Conservation (phyloP, 1,140 invertebrate species). For the Ruditapes philippinarum region DNA sequence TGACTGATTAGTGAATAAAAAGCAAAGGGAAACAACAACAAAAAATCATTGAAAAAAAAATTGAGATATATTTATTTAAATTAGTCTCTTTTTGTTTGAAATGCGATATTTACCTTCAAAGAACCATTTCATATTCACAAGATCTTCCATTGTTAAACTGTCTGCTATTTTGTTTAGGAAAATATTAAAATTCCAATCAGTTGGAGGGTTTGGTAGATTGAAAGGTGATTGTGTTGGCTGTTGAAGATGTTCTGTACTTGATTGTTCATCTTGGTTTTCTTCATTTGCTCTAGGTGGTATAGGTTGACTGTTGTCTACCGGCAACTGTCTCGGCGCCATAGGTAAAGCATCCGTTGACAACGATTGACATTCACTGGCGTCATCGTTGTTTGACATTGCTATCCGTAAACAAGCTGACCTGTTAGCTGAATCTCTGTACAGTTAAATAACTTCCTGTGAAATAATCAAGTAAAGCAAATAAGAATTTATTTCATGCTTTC, state of each 20-base stretch:
- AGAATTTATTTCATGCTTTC: too few species aligned
- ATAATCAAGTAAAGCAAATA: too few species aligned
- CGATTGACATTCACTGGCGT: too few species aligned
- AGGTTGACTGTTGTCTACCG: background rate
- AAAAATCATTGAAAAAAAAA: too few species aligned
- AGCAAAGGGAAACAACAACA: too few species aligned
- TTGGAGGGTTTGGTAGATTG: background rate
- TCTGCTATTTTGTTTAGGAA: background rate
- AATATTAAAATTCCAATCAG: background rate
- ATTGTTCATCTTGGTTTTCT: background rate
- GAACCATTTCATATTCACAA: background rate
- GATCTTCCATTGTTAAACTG: background rate
- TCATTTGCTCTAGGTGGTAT: background rate
- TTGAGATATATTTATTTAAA: too few species aligned
- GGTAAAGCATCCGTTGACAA: slow-evolving; percentile 50
- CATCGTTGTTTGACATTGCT: too few species aligned
- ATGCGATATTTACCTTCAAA: slow-evolving; percentile 2
- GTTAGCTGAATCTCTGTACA: too few species aligned
- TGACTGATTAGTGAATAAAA: too few species aligned
- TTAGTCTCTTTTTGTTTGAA: too few species aligned
- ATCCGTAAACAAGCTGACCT: too few species aligned
- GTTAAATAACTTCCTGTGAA: too few species aligned
- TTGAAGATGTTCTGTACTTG: background rate
- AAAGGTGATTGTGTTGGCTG: background rate
- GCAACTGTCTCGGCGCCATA: background rate